A percentile compares a stretch with the other conserved stretches of the same genome.
Evolutionary conservation across 1,140 invertebrate genomes (phyloP).

Genomic region (Heliconius hermathena): DNA sequence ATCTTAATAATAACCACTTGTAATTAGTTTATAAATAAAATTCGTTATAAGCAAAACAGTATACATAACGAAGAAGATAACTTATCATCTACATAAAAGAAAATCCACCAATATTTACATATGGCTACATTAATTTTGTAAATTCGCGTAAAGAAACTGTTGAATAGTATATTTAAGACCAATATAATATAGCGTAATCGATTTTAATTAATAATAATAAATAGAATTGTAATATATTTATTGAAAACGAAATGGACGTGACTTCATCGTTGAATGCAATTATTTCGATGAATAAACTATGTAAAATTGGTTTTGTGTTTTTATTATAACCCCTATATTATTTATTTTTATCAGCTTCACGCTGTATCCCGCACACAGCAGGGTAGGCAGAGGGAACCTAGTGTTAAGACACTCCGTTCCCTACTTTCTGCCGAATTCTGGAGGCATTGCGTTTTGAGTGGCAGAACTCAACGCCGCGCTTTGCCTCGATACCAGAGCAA

Average conservation of each 20-base stretch:
- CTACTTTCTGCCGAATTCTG: too few relatives aligned
- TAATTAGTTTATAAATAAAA: neutral
- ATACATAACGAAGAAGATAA: neutral
- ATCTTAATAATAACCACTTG: neutral
- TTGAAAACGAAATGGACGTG: slow-evolving; percentile 56
- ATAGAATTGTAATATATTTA: slow-evolving; percentile 77
- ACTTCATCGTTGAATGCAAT: slow-evolving; percentile 56
- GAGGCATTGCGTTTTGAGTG: too few relatives aligned
- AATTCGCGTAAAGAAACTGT: slow-evolving; percentile 13
- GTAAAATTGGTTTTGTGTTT: slow-evolving; percentile 51
- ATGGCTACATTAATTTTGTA: neutral
- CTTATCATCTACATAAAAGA: neutral
- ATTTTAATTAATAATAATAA: slow-evolving; percentile 57
- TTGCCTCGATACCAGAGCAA: too few relatives aligned
- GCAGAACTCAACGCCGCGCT: too few relatives aligned
- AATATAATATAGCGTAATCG: slow-evolving; percentile 39
- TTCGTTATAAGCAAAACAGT: neutral
- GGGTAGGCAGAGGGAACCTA: too few relatives aligned
- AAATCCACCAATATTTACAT: neutral
- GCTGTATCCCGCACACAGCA: too few relatives aligned
- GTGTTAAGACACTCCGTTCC: too few relatives aligned
- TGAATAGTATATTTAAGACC: slow-evolving; percentile 34
- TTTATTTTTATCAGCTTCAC: too few relatives aligned
- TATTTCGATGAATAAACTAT: slow-evolving; percentile 75
- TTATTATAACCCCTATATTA: neutral